phyloP scores from a whole-genome alignment of 2,113 vertebrate species.

The Cisticola juncidis region DNA sequence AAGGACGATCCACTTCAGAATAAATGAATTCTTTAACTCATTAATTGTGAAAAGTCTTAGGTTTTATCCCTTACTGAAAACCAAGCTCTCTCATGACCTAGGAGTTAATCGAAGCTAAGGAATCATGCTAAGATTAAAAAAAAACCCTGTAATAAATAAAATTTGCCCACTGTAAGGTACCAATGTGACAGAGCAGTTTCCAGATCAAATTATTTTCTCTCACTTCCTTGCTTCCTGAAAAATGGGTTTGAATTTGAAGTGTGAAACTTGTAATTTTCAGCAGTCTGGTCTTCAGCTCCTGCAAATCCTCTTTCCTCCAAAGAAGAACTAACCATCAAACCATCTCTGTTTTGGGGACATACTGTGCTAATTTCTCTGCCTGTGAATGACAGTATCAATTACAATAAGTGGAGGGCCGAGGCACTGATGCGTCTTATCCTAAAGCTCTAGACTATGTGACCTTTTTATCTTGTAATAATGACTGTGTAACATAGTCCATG shows the following conservation, averaged over 20 bases:
- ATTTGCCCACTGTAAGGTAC: not conserved
- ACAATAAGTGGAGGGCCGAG: not conserved
- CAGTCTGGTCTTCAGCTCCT: not conserved
- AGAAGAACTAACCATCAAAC: not conserved
- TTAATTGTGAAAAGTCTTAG: not conserved
- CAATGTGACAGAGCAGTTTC: not conserved
- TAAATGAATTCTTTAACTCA: not conserved
- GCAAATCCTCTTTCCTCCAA: not conserved
- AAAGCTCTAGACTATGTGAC: not conserved
- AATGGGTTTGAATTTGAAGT: not conserved
- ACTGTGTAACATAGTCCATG: not conserved
- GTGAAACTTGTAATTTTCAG: slow-evolving; percentile 11
- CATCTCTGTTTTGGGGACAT: not conserved
- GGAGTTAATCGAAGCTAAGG: not conserved
- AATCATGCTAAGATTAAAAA: not conserved
- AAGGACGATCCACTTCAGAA: not conserved
- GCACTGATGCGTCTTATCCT: not conserved
- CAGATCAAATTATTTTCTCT: not conserved
- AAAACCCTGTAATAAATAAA: not conserved
- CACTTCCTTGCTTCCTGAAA: not conserved
- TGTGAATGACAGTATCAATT: not conserved
- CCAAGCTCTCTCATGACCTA: not conserved
- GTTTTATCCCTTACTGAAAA: not conserved
- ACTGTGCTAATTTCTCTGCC: not conserved
- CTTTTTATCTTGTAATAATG: not conserved